These are phyloP conservation scores for Dicentrarchus labrax DNA, from an alignment of 2,113 vertebrate species.

Conservation along the genomic window DNA sequence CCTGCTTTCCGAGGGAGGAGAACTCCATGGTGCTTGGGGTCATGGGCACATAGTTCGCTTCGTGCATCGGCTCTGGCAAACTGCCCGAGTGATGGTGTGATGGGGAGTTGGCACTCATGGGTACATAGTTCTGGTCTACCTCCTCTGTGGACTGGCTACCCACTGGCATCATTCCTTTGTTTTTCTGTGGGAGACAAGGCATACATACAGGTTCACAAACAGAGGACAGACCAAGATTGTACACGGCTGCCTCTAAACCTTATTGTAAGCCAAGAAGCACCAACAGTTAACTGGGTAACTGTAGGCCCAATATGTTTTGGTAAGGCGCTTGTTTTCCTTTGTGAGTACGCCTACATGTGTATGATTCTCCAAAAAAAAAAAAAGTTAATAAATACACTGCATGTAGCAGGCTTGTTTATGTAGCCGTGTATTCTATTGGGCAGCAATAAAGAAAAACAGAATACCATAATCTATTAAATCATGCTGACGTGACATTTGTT, in stretches of 20 bases:
- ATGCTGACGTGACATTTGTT: too few relatives aligned
- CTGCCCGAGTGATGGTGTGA: constrained; percentile 94
- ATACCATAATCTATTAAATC: too few relatives aligned
- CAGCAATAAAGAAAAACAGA: background rate
- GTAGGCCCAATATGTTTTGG: background rate
- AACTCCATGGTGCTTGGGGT: constrained; percentile 97
- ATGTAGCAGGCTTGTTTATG: background rate
- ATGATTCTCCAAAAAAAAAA: background rate
- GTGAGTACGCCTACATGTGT: too few relatives aligned
- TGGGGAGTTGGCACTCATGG: constrained; percentile 97
- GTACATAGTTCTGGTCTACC: constrained; percentile 97
- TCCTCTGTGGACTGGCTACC: constrained; percentile 93
- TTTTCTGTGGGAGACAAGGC: constrained; percentile 87
- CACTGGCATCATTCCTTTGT: constrained; percentile 93
- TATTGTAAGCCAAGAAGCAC: too few relatives aligned
- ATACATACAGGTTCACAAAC: background rate
- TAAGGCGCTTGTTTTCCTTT: background rate
- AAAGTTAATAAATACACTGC: background rate
- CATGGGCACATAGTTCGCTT: constrained; percentile 99
- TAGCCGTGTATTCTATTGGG: background rate
- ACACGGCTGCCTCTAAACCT: background rate
- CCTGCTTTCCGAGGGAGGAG: constrained; percentile 96
- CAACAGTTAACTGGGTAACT: too few relatives aligned
- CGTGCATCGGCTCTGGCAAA: constrained; percentile 91
- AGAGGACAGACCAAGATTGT: background rate